A percentile compares a stretch with the other conserved stretches of the same genome.
Conservation (phyloP, 2,797 vertebrate genomes). For the Menidia menidia region DNA sequence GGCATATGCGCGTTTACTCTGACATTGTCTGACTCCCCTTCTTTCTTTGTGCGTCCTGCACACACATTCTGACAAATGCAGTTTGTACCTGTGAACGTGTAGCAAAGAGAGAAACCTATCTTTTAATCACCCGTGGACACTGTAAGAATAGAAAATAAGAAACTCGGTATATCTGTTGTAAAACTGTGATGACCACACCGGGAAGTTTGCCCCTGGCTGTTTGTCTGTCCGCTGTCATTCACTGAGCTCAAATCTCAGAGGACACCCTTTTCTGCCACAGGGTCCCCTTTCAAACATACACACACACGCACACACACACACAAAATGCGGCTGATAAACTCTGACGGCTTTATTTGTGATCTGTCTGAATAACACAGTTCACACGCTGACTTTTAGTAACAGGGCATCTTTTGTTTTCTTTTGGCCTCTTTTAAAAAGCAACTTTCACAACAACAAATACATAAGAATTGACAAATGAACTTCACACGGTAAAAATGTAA, state of each 20-base stretch:
- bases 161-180: constrained; percentile 13
- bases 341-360: constrained; percentile 30
- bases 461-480: no score
- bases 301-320: no score
- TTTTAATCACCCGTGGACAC: constrained; percentile 36
- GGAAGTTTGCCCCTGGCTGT: constrained; percentile 41
- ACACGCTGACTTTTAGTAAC: constrained; percentile 5
- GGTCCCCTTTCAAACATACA: constrained; percentile 10
- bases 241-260: constrained; percentile 52
- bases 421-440: no score
- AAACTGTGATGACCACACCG: constrained; percentile 26
- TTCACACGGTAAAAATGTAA: no score
- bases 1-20: constrained; percentile 39
- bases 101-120: constrained; percentile 24
- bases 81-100: constrained; percentile 2
- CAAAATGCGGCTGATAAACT: constrained; percentile 39
- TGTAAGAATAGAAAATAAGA: background rate
- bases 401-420: background rate
- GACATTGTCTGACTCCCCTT: constrained; percentile 34
- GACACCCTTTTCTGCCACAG: constrained; percentile 35
- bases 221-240: constrained; percentile 56
- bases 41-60: constrained; percentile 44
- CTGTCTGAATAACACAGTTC: background rate
- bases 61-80: constrained; percentile 13
- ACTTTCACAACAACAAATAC: no score